phyloP scores from a whole-genome alignment of 2,113 vertebrate genomes.

The Collichthys lucidus region DNA sequence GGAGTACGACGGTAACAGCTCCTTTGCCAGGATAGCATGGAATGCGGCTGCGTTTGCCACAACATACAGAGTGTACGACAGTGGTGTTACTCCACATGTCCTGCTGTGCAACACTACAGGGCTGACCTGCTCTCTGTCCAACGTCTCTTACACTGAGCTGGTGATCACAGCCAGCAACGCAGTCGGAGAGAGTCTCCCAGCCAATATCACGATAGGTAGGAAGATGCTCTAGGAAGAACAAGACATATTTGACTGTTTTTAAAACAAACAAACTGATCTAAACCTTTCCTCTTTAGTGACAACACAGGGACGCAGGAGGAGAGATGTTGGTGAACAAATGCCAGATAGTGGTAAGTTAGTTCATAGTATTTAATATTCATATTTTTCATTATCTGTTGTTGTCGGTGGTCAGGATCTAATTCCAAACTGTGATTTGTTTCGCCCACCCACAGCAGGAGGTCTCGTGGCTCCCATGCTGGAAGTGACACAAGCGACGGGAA shows the following conservation, averaged over 20 bases:
- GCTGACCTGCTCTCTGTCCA: constrained; percentile 73
- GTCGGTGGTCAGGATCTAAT: too few species aligned
- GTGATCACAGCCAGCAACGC: constrained; percentile 77
- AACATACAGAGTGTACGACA: constrained; percentile 73
- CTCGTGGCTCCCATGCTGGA: constrained; percentile 67
- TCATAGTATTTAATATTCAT: not conserved
- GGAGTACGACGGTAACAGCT: constrained; percentile 47
- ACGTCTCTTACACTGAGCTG: constrained; percentile 44
- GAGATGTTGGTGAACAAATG: constrained; percentile 53
- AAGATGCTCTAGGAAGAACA: not conserved
- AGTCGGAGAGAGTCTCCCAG: constrained; percentile 78
- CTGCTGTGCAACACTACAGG: constrained; percentile 71
- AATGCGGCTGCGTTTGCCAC: constrained; percentile 61
- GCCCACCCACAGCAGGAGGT: constrained; percentile 17
- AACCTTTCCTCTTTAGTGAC: constrained; percentile 38
- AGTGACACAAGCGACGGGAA: constrained; percentile 51
- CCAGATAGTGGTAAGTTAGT: constrained; percentile 56
- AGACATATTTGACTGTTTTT: not conserved
- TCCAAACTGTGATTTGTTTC: constrained; percentile 8
- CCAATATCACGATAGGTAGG: constrained; percentile 48
- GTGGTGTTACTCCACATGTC: not conserved
- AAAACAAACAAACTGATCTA: not conserved
- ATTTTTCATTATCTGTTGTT: too few species aligned
- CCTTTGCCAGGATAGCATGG: constrained; percentile 76
- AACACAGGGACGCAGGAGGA: constrained; percentile 41